A percentile compares a stretch with the other conserved stretches of the same genome.
Conservation (phyloP, 2,113 vertebrate species). For the Aix galericulata region DNA sequence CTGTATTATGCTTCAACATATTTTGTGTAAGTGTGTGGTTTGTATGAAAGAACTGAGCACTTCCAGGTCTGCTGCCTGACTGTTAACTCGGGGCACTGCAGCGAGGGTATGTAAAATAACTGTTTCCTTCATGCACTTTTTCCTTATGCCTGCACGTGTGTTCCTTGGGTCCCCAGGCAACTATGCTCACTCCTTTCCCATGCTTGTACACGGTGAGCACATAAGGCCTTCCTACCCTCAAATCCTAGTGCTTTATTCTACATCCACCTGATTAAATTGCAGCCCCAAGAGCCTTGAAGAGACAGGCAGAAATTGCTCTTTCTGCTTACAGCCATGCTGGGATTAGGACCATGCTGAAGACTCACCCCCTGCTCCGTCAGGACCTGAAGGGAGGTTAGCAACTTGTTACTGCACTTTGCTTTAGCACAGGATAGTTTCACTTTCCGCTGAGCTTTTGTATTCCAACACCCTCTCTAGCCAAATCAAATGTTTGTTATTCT, state of each 20-base stretch:
- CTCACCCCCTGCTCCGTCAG: accelerated
- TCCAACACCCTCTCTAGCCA: background rate
- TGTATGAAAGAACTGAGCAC: background rate
- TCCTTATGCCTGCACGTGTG: accelerated
- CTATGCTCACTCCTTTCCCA: background rate
- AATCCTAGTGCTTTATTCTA: too few species aligned
- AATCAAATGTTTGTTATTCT: background rate
- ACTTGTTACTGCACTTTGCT: accelerated
- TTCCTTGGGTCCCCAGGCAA: background rate
- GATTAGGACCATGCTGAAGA: accelerated
- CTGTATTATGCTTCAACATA: background rate
- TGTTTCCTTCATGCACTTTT: background rate
- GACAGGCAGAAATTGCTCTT: too few species aligned
- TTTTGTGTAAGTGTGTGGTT: background rate
- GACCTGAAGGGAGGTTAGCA: background rate
- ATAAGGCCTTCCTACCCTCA: background rate
- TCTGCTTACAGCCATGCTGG: accelerated
- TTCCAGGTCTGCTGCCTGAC: background rate
- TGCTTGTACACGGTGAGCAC: background rate
- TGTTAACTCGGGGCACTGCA: background rate
- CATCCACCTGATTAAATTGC: too few species aligned
- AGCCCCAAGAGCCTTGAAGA: background rate
- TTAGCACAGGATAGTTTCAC: background rate
- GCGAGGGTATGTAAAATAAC: background rate
- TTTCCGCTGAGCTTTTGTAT: background rate